phyloP scores from a whole-genome alignment of 2,113 vertebrate species.

The Xenopus laevis region DNA sequence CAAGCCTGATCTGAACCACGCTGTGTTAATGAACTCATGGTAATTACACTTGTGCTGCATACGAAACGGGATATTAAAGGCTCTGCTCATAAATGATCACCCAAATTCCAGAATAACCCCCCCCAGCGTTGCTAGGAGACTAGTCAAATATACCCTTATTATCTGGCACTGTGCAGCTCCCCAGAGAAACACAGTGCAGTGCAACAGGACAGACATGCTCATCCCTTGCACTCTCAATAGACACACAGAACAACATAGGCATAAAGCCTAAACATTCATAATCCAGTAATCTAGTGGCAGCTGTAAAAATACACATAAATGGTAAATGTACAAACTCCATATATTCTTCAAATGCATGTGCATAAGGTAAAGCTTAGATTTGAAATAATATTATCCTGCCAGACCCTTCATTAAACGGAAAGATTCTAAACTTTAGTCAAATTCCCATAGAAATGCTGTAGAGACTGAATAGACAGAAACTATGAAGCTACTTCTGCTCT shows the following conservation, averaged over 20 bases:
- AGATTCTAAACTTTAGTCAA: too few relatives aligned
- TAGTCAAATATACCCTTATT: slow-evolving; percentile 45
- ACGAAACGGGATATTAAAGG: slow-evolving; percentile 45
- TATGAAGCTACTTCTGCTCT: too few relatives aligned
- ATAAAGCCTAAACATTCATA: background rate
- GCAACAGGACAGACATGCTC: slow-evolving; percentile 20
- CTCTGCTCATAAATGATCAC: slow-evolving; percentile 39
- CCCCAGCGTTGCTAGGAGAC: slow-evolving; percentile 42
- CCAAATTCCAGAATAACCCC: slow-evolving; percentile 36
- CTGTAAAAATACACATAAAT: background rate
- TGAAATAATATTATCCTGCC: too few relatives aligned
- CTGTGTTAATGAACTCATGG: slow-evolving; percentile 40
- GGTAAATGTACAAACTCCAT: background rate
- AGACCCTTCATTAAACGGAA: too few relatives aligned
- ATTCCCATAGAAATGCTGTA: too few relatives aligned
- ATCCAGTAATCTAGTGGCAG: background rate
- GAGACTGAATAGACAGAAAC: too few relatives aligned
- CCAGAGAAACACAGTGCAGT: slow-evolving; percentile 20
- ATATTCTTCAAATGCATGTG: too few relatives aligned
- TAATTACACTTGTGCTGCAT: slow-evolving; percentile 39
- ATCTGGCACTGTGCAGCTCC: slow-evolving; percentile 39
- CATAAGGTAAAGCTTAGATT: too few relatives aligned
- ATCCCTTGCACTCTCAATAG: slow-evolving; percentile 13
- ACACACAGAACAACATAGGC: background rate
- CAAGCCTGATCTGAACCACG: slow-evolving; percentile 19